These are phyloP conservation scores for Chesias legatella DNA, from an alignment of 2,888 invertebrate genomes.

Conservation along the genomic window DNA sequence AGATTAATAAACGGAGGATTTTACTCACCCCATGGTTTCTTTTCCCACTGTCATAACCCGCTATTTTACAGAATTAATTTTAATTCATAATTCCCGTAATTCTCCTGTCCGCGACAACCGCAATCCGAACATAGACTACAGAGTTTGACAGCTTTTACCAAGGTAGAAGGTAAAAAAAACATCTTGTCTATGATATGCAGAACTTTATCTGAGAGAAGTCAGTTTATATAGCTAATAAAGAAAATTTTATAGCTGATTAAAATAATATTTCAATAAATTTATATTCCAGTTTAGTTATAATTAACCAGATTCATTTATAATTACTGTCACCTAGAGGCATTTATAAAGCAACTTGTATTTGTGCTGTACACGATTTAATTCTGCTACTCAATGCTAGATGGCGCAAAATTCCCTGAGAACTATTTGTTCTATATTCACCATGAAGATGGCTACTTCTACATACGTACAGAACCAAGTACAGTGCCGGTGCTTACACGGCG, in stretches of 20 bases:
- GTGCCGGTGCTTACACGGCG: no score
- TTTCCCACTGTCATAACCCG: slow-evolving; percentile 89
- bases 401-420: neutral
- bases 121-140: slow-evolving; percentile 47
- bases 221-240: no score
- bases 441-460: no score
- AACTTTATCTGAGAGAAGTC: no score
- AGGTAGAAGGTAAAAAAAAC: no score
- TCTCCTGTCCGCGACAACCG: slow-evolving; percentile 58
- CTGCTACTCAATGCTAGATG: slow-evolving; percentile 10
- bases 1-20: slow-evolving; percentile 15
- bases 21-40: slow-evolving; percentile 89
- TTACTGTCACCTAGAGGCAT: no score
- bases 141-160: slow-evolving; percentile 3
- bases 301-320: no score
- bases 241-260: no score
- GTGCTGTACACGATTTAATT: neutral
- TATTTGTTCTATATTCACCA: neutral
- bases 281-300: no score
- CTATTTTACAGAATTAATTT: slow-evolving; percentile 59
- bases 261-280: no score
- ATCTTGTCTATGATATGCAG: neutral
- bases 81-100: slow-evolving; percentile 61
- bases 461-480: no score
- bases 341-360: no score